Base-by-base conservation (phyloP, 2,888 invertebrate species). In the Dichetophora obliterata region DNA sequence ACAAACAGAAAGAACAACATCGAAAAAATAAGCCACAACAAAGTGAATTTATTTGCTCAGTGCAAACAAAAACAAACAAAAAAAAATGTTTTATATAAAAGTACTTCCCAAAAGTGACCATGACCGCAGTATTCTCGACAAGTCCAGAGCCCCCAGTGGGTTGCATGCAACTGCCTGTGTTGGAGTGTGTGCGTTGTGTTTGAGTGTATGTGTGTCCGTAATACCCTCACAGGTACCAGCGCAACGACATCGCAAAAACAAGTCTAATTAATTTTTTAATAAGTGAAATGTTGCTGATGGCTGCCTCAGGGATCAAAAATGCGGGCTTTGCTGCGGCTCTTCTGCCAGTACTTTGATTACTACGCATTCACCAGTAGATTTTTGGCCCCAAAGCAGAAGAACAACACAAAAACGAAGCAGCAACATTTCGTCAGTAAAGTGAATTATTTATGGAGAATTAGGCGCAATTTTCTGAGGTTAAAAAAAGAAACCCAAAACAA, bases 181-280 rank as follows among this genome's bases (percentile, higher is more conserved):
- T 14, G 22, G 0, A 31, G 66, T 37, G 66, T n/a, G 43, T 31
- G 54, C 16, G 50, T 19, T 70, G 70, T 70, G 70, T 70, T 22
- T 70, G 27, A 8, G 19, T 52, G 31, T 11, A 52, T 52, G 11
- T 22, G 22, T 69, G 27, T 24, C 34, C 9, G 11, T 52, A 31
- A 52, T 54, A 27, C 22, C n/a, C n/a, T 52, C 19, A 52, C 59
- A 70, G 54, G 34, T 31, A 70, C 70, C 52, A 31, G 69, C 19
- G 48, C 37, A 31, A 61, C 31, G n/a, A 65, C 48, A 65, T 31
- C 54, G 48, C 27, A 72, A 77, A 73, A 74, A 72, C 69, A 74
- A 63, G 76, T 79, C 68, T 80, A 80, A 80, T 81, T 81, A 81
- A 80, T 78, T 81, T 81, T 79, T 81, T 76, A 81, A 78, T 78